Evolutionary conservation across 2,888 invertebrate species (phyloP).

Genomic region (Ochropacha duplaris): DNA sequence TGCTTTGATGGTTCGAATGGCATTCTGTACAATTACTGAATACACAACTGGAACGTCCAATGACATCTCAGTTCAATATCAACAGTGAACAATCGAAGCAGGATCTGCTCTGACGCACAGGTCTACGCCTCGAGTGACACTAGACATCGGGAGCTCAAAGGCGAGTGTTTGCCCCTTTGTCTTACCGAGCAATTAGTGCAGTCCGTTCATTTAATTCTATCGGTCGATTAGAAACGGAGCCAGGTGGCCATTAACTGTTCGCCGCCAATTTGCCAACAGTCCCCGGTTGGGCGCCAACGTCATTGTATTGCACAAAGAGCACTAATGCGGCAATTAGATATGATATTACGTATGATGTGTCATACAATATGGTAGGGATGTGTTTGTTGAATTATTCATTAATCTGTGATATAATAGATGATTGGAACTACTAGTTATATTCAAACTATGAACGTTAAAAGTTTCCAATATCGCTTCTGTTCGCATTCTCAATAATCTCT

Average conservation of each 20-base stretch:
- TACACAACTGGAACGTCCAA: conserved; percentile 1
- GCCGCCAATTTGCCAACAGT: conserved; percentile 65
- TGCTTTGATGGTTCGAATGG: conserved; percentile 1
- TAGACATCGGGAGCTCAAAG: conserved; percentile 75
- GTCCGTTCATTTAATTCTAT: conserved; percentile 82
- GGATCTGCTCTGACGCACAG: conserved; percentile 50
- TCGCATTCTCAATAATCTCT: conserved; percentile 1
- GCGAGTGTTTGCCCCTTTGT: conserved; percentile 82
- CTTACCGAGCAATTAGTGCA: conserved; percentile 81
- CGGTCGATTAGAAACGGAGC: conserved; percentile 79
- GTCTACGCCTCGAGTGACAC: conserved; percentile 76
- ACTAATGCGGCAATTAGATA: conserved; percentile 36
- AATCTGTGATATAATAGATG: not conserved
- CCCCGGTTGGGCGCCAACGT: conserved; percentile 58
- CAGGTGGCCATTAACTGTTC: conserved; percentile 78
- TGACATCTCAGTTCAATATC: conserved; percentile 40
- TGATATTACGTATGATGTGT: conserved; percentile 16
- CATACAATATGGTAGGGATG: not conserved
- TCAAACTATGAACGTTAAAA: not conserved
- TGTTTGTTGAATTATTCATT: not conserved
- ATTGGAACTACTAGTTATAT: not conserved
- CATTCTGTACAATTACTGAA: not conserved
- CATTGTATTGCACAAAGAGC: conserved; percentile 45
- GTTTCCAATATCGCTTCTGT: not conserved
- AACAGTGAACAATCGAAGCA: conserved; percentile 38